Evolutionary conservation across 2,888 invertebrate genomes (phyloP), one percentile per base, ranked within the genome.

Genomic region (Nomada fabriciana): DNA sequence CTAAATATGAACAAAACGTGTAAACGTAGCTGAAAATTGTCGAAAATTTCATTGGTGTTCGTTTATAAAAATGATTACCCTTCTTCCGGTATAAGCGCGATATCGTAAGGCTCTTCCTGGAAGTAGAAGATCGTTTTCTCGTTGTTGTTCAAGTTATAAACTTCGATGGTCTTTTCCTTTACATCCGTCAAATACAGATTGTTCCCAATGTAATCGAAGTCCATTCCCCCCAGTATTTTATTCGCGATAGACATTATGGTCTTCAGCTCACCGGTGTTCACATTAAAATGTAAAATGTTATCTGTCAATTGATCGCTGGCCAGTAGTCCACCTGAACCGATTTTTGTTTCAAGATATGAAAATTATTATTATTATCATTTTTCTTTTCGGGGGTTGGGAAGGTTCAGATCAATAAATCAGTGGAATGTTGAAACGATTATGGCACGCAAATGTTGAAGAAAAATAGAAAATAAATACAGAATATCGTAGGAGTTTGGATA

Each of bases 121-220:
- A 95, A 95, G 59, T 96, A 93, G 0, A 98, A 91, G 18, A 96
- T 90, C 0, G 95, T 96, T 23, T 96, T 95, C 10, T 96, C 94
- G 29, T 94, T 94, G 0, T 95, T 96, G 65, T 94, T 94, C 63
- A 97, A 88, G 0, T 96, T 97, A 15, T 96, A 91, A 2, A 96
- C 95, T 91, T 97, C 97, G 0, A 98, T 94, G 0, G 95, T 95
- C 71, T 95, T 95, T 15, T 95, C 95, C 0, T 95, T 95, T 0
- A 94, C 94, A 92, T 98, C 97, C 76, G 96, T 94, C 94, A 97
- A 96, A 92, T 97, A 98, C 0, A 98, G 93, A 85, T 96, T 96
- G 80, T 97, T 96, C 0, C 97, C 96, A 11, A 96, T 94, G 86
- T 96, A 95, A 94, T 98, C 98, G 86, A 95, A 96, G 85, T 95